Percentiles rank a stretch among this genome's conserved stretches.
These are phyloP conservation scores for Sebastes matsubarae DNA, from an alignment of 2,797 vertebrate species.

Conservation along the genomic window DNA sequence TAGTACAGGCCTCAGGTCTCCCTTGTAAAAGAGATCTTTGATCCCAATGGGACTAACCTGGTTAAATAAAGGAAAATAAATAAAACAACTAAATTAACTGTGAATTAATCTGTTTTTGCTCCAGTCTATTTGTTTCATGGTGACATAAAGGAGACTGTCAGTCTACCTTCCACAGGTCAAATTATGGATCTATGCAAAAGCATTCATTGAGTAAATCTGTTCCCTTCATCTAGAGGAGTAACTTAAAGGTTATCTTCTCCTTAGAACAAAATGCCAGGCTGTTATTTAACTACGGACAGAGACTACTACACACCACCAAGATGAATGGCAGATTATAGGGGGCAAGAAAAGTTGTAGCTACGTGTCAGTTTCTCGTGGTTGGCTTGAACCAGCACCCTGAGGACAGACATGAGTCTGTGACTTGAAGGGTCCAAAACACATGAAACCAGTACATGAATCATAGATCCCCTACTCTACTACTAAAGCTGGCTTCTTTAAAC, in stretches of 20 bases:
- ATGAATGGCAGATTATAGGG: slow-evolving; percentile 39
- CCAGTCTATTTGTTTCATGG: background rate
- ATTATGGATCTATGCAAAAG: background rate
- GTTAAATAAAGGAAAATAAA: too few species aligned
- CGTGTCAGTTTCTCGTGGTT: slow-evolving; percentile 78
- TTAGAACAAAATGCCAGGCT: background rate
- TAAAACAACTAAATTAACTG: background rate
- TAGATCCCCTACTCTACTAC: background rate
- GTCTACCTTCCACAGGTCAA: background rate
- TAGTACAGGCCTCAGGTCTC: too few species aligned
- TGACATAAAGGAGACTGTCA: background rate
- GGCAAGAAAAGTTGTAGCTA: slow-evolving; percentile 57
- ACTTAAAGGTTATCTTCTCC: background rate
- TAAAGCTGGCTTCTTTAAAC: background rate
- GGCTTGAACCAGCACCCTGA: slow-evolving; percentile 9
- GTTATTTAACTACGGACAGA: background rate
- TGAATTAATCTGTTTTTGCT: background rate
- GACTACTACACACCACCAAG: background rate
- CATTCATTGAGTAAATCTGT: background rate
- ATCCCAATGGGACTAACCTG: too few species aligned
- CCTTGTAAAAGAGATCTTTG: too few species aligned
- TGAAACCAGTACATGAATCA: background rate
- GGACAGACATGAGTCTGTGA: background rate
- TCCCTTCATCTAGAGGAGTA: background rate
- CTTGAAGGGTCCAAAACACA: background rate